phyloP scores from a whole-genome alignment of 2,797 vertebrate species.

The Myotis findleyi region DNA sequence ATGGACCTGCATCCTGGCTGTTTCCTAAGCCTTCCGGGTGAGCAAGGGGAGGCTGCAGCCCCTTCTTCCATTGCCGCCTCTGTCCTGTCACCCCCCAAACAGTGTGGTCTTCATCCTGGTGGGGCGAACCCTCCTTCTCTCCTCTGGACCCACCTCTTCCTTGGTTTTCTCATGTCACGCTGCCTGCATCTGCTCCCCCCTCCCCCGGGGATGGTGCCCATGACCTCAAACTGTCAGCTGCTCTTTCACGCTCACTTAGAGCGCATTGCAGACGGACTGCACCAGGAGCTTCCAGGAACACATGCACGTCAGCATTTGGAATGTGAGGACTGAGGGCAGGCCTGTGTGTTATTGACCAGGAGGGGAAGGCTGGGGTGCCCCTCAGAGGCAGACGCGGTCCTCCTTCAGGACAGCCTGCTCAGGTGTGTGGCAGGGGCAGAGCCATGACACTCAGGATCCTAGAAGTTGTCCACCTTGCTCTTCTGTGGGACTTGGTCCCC shows the following conservation, averaged over 20 bases:
- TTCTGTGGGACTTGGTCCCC: not conserved
- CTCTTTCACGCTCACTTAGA: slow-evolving; percentile 67
- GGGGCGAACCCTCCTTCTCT: not conserved
- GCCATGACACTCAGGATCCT: not conserved
- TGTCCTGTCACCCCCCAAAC: not conserved
- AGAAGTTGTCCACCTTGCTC: not conserved
- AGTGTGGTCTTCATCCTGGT: not conserved
- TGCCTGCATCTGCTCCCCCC: not conserved
- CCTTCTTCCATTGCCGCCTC: too few species aligned
- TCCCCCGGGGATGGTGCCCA: not conserved
- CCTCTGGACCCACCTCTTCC: not conserved
- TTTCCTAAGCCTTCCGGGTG: not conserved
- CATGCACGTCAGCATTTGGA: not conserved
- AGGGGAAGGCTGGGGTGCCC: not conserved
- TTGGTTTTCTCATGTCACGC: not conserved
- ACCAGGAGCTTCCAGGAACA: slow-evolving; percentile 38
- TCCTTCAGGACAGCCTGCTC: not conserved
- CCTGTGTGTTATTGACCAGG: not conserved
- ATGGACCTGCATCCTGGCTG: not conserved
- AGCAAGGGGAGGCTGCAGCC: not conserved
- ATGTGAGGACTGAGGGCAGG: not conserved
- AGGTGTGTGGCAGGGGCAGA: not conserved
- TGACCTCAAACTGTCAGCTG: slow-evolving; percentile 72
- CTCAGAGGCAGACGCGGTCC: not conserved
- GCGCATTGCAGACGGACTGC: not conserved